These are phyloP conservation scores for Thinocorus orbignyianus DNA, from an alignment of 2,113 vertebrate species.

Conservation along the genomic window DNA sequence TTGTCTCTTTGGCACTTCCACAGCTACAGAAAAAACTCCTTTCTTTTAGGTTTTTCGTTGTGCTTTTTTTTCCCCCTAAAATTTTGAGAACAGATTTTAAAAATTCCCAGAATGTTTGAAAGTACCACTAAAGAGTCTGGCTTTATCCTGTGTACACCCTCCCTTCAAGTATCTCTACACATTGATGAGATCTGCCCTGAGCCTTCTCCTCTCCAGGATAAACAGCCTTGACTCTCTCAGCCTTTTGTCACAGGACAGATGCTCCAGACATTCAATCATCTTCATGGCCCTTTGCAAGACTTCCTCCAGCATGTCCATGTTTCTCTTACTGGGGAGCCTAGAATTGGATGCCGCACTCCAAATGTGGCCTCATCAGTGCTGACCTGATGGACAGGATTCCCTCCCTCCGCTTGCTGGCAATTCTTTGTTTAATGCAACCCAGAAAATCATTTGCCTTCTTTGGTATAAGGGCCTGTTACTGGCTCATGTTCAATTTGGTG, in stretches of 20 bases:
- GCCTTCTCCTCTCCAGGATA: neutral
- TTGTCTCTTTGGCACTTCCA: neutral
- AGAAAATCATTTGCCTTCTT: accelerated
- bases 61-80: neutral
- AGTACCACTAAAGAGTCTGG: neutral
- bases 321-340: neutral
- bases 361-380: neutral
- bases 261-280: neutral
- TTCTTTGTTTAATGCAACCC: neutral
- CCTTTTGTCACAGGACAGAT: neutral
- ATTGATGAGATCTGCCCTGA: accelerated
- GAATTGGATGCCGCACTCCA: neutral
- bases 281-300: neutral
- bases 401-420: neutral
- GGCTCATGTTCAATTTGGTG: neutral
- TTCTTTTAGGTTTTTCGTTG: accelerated
- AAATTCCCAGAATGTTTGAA: neutral
- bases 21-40: accelerated
- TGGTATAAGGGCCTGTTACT: neutral
- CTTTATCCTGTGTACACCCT: neutral
- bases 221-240: neutral
- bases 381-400: neutral
- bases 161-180: neutral
- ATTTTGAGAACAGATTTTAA: neutral
- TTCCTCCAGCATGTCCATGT: neutral